phyloP scores from a whole-genome alignment of 2,888 invertebrate genomes.

The Nudaria mundana region DNA sequence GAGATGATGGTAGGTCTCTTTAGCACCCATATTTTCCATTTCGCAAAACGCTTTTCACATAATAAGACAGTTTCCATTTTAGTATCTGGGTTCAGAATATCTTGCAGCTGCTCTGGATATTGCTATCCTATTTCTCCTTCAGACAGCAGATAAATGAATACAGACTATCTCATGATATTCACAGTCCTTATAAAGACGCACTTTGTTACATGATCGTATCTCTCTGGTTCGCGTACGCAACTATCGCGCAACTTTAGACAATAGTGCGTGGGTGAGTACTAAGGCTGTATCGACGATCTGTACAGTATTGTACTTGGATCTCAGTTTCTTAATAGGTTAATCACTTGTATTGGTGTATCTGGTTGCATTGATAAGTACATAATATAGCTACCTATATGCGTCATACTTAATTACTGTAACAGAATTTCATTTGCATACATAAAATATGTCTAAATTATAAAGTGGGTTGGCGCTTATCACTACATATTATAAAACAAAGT shows the following conservation, averaged over 20 bases:
- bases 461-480: too few relatives aligned
- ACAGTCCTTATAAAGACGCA: slow-evolving; percentile 35
- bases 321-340: slow-evolving; percentile 29
- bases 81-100: too few relatives aligned
- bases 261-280: slow-evolving; percentile 69
- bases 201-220: slow-evolving; percentile 32
- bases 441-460: too few relatives aligned
- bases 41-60: too few relatives aligned
- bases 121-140: slow-evolving; percentile 5
- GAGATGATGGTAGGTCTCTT: too few relatives aligned
- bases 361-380: too few relatives aligned
- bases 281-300: slow-evolving; percentile 42
- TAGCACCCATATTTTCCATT: too few relatives aligned
- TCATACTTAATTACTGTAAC: too few relatives aligned
- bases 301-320: slow-evolving; percentile 30
- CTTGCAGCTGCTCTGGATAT: slow-evolving; percentile 1
- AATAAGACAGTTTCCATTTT: too few relatives aligned
- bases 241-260: slow-evolving; percentile 46
- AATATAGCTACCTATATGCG: too few relatives aligned
- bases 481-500: too few relatives aligned
- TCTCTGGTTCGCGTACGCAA: slow-evolving; percentile 38
- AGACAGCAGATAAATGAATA: slow-evolving; percentile 30
- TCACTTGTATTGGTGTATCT: slow-evolving; percentile 18
- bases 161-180: slow-evolving; percentile 27
- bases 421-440: too few relatives aligned